Evolutionary conservation across 1,140 invertebrate genomes (phyloP).

Genomic region (Bathynomus jamesi): DNA sequence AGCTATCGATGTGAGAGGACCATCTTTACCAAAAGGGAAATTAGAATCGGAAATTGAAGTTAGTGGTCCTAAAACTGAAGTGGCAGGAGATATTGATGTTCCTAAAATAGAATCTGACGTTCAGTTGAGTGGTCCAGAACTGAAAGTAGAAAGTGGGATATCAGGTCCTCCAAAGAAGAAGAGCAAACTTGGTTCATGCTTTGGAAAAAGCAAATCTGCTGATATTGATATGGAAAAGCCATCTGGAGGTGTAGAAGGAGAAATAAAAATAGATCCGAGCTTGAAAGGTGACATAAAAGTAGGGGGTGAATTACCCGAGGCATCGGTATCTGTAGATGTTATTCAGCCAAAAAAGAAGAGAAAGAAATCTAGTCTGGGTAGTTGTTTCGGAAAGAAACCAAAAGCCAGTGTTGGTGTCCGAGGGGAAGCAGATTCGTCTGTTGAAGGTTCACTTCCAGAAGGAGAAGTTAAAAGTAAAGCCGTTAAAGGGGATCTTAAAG

Average conservation of each 20-base stretch:
- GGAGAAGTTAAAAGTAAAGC: background rate
- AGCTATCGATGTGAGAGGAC: constrained; percentile 8
- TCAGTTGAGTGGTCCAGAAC: constrained; percentile 7
- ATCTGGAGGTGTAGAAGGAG: constrained; percentile 10
- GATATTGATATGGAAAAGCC: constrained; percentile 6
- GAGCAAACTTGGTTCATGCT: constrained; percentile 22
- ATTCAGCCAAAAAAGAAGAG: background rate
- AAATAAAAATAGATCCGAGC: constrained; percentile 1
- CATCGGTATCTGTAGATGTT: constrained; percentile 7
- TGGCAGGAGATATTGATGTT: background rate
- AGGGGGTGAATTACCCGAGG: background rate
- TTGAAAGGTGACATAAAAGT: constrained; percentile 2
- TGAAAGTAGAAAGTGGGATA: constrained; percentile 12
- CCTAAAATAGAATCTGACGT: background rate
- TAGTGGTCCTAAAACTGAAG: constrained; percentile 5
- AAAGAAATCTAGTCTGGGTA: constrained; percentile 19
- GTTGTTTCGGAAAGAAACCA: constrained; percentile 9
- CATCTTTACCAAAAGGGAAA: constrained; percentile 14
- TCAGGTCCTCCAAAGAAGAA: too few relatives aligned
- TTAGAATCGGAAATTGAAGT: constrained; percentile 5
- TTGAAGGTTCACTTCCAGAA: constrained; percentile 2
- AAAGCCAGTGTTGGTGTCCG: constrained; percentile 6
- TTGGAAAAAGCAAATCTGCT: constrained; percentile 4
- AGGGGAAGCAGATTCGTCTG: constrained; percentile 8
- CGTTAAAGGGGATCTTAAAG: background rate